Conservation (phyloP, 2,113 vertebrate species). For the Tetraodon nigroviridis region DNA sequence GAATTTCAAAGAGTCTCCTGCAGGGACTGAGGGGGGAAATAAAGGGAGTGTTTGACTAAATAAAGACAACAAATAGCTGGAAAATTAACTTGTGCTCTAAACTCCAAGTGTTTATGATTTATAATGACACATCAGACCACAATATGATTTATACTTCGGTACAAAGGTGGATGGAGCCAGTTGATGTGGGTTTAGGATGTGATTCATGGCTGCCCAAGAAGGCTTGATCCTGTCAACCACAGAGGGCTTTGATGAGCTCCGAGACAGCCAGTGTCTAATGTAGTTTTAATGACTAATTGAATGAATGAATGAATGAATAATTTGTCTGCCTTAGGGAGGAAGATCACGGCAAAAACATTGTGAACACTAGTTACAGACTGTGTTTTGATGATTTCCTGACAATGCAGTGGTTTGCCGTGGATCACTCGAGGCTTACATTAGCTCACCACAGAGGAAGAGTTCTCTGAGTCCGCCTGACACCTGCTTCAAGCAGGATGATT, state of each 20-base stretch:
- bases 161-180: slow-evolving; percentile 19
- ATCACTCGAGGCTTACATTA: slow-evolving; percentile 27
- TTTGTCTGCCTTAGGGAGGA: slow-evolving; percentile 51
- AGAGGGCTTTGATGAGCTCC: slow-evolving; percentile 48
- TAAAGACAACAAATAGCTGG: slow-evolving; percentile 15
- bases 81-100: neutral
- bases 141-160: neutral
- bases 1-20: slow-evolving; percentile 41
- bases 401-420: slow-evolving; percentile 22
- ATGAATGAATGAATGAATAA: too few species aligned
- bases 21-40: slow-evolving; percentile 25
- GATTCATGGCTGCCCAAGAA: slow-evolving; percentile 42
- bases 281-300: slow-evolving; percentile 58
- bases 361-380: slow-evolving; percentile 44
- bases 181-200: slow-evolving; percentile 42
- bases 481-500: slow-evolving; percentile 42
- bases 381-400: slow-evolving; percentile 30
- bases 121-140: neutral
- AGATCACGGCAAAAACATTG: slow-evolving; percentile 47
- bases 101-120: neutral
- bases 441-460: slow-evolving; percentile 25
- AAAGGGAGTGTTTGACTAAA: slow-evolving; percentile 26
- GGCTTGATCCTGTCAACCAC: slow-evolving; percentile 49
- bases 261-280: slow-evolving; percentile 42
- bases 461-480: slow-evolving; percentile 36